phyloP scores from a whole-genome alignment of 2,797 vertebrate species.

The Smutsia gigantea region DNA sequence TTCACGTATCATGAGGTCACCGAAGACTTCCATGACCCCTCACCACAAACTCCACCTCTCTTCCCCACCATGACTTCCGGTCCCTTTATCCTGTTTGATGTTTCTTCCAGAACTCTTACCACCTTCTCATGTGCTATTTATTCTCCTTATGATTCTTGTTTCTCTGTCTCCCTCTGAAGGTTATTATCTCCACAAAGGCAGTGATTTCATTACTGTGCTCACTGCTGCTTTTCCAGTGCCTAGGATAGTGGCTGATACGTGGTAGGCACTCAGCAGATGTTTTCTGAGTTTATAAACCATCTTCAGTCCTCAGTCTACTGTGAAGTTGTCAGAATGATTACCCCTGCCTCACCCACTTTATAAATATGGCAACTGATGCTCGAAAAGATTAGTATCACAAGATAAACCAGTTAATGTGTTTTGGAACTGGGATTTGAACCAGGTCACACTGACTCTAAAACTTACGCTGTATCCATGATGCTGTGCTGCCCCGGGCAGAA shows the following conservation, averaged over 20 bases:
- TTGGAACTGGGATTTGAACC: slow-evolving; percentile 39
- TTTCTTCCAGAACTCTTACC: background rate
- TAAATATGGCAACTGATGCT: background rate
- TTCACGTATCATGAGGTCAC: background rate
- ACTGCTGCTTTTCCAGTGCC: background rate
- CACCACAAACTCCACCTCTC: background rate
- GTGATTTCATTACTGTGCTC: background rate
- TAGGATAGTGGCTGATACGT: background rate
- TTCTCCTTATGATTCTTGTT: background rate
- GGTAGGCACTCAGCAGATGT: background rate
- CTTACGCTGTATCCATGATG: background rate
- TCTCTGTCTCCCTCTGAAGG: background rate
- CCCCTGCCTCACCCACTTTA: background rate
- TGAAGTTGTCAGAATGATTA: background rate
- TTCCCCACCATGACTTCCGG: no score
- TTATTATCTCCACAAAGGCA: background rate
- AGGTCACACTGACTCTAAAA: slow-evolving; percentile 29
- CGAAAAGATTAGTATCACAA: background rate
- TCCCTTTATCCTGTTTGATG: background rate
- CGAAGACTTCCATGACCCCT: background rate
- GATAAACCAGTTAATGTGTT: slow-evolving; percentile 34
- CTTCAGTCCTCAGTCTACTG: background rate
- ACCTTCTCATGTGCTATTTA: background rate
- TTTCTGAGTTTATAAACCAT: background rate
- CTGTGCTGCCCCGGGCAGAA: background rate